Evolutionary conservation across 2,113 vertebrate genomes (phyloP), one percentile per base, ranked within the genome.

Genomic region (Brachionichthys hirsutus): DNA sequence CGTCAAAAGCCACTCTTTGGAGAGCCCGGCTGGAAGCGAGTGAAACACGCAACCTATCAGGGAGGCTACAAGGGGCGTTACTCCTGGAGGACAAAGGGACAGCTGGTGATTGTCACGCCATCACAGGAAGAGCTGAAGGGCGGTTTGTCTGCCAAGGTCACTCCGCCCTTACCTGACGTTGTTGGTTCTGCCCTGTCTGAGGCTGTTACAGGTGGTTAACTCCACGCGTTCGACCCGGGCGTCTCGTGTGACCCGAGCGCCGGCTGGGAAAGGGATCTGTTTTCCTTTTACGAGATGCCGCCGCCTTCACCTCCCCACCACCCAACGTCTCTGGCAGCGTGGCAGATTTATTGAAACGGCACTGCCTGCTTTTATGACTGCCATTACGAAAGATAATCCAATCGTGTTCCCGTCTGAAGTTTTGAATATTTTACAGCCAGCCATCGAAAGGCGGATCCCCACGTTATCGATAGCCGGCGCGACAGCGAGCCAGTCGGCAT

Each of bases 301-400:
- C 47, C 58, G 48, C 62, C 75, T n/a, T n/a, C n/a, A n/a, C n/a
- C 80, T 78, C 75, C 69, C 66, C 24, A 4, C 24, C 24, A 3
- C 6, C 24, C 24, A 30, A 51, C 41, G 48, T 55, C 55, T 79
- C 69, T 82, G 55, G 77, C 74, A 64, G 58, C 44, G 62, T 75
- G 84, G 81, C 80, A 86, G 83, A 84, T 89, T 87, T 84, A 88
- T 88, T 84, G 58, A 82, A 82, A 72, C 62, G 72, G 59, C 47
- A 19, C 56, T 51, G 73, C 63, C 71, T 75, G 67, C 66, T 85
- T 88, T 88, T 87, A 89, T 78, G 83, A 64, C 62, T 65, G 66
- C 63, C 81, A 87, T 88, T 87, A 87, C 85, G 71, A 75, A 78
- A 80, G 78, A 67, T 88, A 86, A 86, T 87, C 72, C 69, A 85